Evolutionary conservation across 2,797 vertebrate species (phyloP).

Genomic region (Sebastes matsubarae): DNA sequence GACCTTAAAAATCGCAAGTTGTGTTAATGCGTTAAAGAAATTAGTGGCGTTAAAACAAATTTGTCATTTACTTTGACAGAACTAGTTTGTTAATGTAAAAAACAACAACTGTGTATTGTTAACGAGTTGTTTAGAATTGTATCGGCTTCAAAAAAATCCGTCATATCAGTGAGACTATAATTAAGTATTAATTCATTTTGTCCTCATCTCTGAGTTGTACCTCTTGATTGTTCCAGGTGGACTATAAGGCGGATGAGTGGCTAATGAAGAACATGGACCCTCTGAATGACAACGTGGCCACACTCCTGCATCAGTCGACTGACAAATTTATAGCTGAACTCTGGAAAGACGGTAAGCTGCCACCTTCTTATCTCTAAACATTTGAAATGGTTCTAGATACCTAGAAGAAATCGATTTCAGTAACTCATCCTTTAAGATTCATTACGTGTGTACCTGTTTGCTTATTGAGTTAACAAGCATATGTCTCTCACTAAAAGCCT

Average conservation of each 20-base stretch:
- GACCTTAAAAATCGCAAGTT: no score
- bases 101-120: no score
- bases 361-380: neutral
- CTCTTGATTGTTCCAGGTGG: slow-evolving; percentile 83
- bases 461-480: slow-evolving; percentile 12
- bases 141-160: no score
- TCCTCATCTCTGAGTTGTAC: neutral
- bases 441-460: slow-evolving; percentile 33
- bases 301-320: slow-evolving; percentile 94
- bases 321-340: slow-evolving; percentile 97
- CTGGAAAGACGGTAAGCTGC: slow-evolving; percentile 92
- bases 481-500: slow-evolving; percentile 26
- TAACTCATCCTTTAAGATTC: slow-evolving; percentile 3
- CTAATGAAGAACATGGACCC: slow-evolving; percentile 99
- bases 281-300: slow-evolving; percentile 95
- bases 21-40: no score
- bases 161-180: slow-evolving; percentile 75
- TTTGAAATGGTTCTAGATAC: neutral
- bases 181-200: neutral
- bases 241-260: slow-evolving; percentile 98
- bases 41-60: no score
- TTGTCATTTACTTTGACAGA: no score
- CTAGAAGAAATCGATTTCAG: neutral
- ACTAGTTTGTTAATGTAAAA: no score
- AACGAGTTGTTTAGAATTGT: fast-evolving